Evolutionary conservation across 1,140 invertebrate species (phyloP), one percentile per base, ranked within the genome.

Genomic region (Carposina sasakii): DNA sequence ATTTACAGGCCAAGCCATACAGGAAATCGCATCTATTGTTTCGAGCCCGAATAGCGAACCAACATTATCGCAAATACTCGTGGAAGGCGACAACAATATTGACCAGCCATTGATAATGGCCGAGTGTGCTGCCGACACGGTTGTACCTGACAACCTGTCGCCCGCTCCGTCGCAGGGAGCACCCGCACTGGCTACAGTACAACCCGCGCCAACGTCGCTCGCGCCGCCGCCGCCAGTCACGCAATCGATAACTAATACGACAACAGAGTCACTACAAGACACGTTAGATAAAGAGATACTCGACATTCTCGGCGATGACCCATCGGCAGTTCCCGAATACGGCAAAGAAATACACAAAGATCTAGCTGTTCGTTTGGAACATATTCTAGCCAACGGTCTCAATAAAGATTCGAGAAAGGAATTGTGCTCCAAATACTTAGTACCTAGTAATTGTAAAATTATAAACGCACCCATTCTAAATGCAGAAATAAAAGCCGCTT

Each of bases 271-370:
- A n/a, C 6, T 6, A 28, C 24, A 6, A 28, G 24, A 6, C 6
- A 28, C 24, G 6, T 20, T 39, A 22, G 36, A 39, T 20, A 8
- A 20, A 10, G 41, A 43, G 8, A n/a, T 43, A 8, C 31, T 43
- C 17, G 8, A 28, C 9, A 43, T 43, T 10, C 20, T 43, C 28
- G 41, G 41, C 16, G 41, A 43, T 3, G 41, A 43, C 13, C 41
- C 41, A 9, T 30, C 41, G 12, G 15, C 41, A 3, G 21, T 17
- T 8, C 8, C 19, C 2, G 31, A 43, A 31, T 43, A 43, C 19
- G 41, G 41, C 21, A 5, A 19, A 17, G 41, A 43, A 1, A 30
- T 43, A 12, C 41, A 26, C 15, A 30, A n/a, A 10, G 41, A 43
- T 19, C 13, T 43, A 17, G 41, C 41, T 30, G 13, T 26, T 17